Evolutionary conservation across 2,888 invertebrate genomes (phyloP).

Genomic region (Scaptomyza tumidula): DNA sequence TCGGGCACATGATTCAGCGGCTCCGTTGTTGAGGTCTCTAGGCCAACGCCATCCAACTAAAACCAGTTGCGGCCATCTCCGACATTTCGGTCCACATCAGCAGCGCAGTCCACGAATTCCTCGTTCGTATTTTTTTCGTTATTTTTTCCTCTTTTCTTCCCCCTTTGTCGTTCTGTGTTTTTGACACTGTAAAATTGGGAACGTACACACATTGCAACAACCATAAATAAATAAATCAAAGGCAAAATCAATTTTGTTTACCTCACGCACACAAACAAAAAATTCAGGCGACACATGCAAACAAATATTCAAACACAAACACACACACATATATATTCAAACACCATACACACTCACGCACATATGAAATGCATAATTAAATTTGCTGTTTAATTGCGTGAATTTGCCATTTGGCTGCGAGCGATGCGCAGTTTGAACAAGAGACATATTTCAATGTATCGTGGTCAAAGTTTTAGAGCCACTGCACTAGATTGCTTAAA

Average conservation of each 20-base stretch:
- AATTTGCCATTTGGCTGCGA: conserved; percentile 67
- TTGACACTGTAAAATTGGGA: conserved; percentile 47
- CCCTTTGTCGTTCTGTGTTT: conserved; percentile 1
- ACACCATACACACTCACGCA: conserved; percentile 8
- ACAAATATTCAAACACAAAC: conserved; percentile 11
- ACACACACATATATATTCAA: background rate
- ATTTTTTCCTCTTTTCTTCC: background rate
- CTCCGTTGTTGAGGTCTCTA: conserved; percentile 50
- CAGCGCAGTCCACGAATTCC: conserved; percentile 22
- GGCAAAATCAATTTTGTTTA: conserved; percentile 79
- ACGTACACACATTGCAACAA: conserved; percentile 42
- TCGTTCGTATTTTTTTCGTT: background rate
- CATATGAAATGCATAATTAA: conserved; percentile 74
- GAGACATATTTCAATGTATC: conserved; percentile 28
- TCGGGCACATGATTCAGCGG: conserved; percentile 49
- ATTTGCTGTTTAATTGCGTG: conserved; percentile 78
- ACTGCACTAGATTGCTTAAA: conserved; percentile 37
- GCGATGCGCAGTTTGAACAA: conserved; percentile 33
- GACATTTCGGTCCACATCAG: conserved; percentile 43
- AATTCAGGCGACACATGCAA: conserved; percentile 11
- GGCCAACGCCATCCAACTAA: conserved; percentile 59
- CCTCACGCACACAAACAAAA: conserved; percentile 43
- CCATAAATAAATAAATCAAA: conserved; percentile 76
- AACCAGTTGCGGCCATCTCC: conserved; percentile 63
- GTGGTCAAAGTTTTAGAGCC: conserved; percentile 38